Conservation (phyloP, 2,113 vertebrate genomes). For the Mirza zaza region DNA sequence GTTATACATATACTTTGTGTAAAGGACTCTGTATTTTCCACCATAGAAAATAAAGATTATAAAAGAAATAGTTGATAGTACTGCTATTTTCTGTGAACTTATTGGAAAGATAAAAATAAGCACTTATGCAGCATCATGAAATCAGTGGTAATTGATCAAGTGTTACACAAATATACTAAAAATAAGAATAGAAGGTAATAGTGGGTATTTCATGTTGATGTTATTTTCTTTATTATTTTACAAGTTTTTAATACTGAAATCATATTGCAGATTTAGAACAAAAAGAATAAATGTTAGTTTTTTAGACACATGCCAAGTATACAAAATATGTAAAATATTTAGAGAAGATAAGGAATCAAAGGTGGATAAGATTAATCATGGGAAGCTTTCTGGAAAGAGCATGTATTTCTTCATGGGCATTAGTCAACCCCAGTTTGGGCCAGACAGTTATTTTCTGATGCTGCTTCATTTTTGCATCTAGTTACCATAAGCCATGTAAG, state of each 20-base stretch:
- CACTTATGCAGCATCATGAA: not conserved
- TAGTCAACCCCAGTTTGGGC: not conserved
- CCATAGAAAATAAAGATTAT: not conserved
- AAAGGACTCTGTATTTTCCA: not conserved
- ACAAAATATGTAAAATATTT: not conserved
- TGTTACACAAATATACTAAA: not conserved
- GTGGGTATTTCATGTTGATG: not conserved
- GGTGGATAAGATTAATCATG: not conserved
- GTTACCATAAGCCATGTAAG: not conserved
- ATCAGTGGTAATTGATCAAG: not conserved
- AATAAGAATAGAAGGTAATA: not conserved
- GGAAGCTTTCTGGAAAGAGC: not conserved
- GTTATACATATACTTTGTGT: not conserved
- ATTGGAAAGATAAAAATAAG: not conserved
- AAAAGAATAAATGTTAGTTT: not conserved
- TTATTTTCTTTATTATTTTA: not conserved
- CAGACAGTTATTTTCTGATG: not conserved
- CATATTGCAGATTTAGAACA: slow-evolving; percentile 13
- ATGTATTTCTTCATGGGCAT: not conserved
- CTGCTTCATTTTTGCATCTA: not conserved
- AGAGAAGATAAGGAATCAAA: not conserved
- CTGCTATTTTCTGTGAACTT: not conserved
- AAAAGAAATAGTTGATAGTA: not conserved
- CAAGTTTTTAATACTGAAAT: not conserved
- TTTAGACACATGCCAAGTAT: not conserved